Conservation (phyloP, 2,113 vertebrate species). For the Alosa alosa region DNA sequence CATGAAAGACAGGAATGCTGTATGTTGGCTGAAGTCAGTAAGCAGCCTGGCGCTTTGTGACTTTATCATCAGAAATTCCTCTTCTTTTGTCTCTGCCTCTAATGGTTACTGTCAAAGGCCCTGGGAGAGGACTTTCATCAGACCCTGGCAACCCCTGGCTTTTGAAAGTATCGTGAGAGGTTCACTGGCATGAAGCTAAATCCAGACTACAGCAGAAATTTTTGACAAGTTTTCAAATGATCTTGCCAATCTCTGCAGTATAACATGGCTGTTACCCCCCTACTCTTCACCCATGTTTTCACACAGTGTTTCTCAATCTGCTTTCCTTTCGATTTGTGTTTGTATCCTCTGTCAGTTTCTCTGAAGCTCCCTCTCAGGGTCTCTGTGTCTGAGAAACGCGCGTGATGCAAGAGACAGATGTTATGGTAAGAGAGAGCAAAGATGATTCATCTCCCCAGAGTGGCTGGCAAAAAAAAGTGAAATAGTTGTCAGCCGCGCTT, state of each 20-base stretch:
- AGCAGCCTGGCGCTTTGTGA: neutral
- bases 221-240: slow-evolving; percentile 22
- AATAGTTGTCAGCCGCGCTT: neutral
- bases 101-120: neutral
- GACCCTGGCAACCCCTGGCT: slow-evolving; percentile 18
- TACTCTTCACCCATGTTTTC: slow-evolving; percentile 17
- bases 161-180: neutral
- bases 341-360: neutral
- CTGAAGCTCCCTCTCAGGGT: neutral
- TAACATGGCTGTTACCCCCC: neutral
- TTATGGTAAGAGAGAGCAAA: neutral
- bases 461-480: neutral
- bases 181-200: slow-evolving; percentile 20
- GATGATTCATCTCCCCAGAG: neutral
- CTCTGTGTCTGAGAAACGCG: neutral
- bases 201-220: neutral
- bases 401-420: slow-evolving; percentile 6
- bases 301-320: neutral
- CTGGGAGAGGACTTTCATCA: slow-evolving; percentile 4
- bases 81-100: neutral
- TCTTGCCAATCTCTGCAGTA: neutral
- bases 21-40: neutral
- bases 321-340: neutral
- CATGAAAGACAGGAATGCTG: neutral
- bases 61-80: slow-evolving; percentile 15